Evolutionary conservation across 2,888 invertebrate species (phyloP).

Genomic region (Ptilodon capucinus): DNA sequence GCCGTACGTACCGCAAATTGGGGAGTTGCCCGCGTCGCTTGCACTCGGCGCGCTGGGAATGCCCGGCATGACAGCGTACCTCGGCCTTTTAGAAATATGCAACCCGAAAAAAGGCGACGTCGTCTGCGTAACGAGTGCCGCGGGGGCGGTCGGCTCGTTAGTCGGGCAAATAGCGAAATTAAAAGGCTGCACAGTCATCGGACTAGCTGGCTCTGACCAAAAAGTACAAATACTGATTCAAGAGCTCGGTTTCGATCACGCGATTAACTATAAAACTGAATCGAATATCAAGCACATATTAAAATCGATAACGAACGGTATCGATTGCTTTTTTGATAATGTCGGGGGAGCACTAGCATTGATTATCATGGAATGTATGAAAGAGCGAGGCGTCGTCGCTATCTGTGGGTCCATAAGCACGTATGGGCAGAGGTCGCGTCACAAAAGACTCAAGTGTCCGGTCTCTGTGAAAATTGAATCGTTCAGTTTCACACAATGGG

Average conservation of each 20-base stretch:
- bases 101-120: constrained; percentile 85
- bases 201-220: constrained; percentile 84
- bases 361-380: constrained; percentile 82
- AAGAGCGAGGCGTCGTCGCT: constrained; percentile 78
- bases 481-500: constrained; percentile 52
- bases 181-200: constrained; percentile 37
- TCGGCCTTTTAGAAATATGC: constrained; percentile 78
- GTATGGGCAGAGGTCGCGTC: constrained; percentile 51
- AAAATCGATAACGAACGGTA: constrained; percentile 82
- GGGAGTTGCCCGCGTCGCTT: constrained; percentile 72
- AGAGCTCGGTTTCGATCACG: constrained; percentile 84
- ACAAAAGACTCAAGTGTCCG: constrained; percentile 17
- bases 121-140: constrained; percentile 85
- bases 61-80: constrained; percentile 76
- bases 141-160: constrained; percentile 86
- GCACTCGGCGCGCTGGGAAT: constrained; percentile 84
- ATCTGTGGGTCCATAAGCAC: constrained; percentile 84
- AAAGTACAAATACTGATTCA: constrained; percentile 84
- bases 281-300: constrained; percentile 64
- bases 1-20: constrained; percentile 70
- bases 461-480: constrained; percentile 32
- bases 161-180: constrained; percentile 85
- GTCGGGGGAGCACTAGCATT: constrained; percentile 85
- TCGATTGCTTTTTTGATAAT: constrained; percentile 88
- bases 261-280: constrained; percentile 86